These are phyloP conservation scores for Smittia sp. DNA, from an alignment of 2,888 invertebrate genomes.

Conservation along the genomic window DNA sequence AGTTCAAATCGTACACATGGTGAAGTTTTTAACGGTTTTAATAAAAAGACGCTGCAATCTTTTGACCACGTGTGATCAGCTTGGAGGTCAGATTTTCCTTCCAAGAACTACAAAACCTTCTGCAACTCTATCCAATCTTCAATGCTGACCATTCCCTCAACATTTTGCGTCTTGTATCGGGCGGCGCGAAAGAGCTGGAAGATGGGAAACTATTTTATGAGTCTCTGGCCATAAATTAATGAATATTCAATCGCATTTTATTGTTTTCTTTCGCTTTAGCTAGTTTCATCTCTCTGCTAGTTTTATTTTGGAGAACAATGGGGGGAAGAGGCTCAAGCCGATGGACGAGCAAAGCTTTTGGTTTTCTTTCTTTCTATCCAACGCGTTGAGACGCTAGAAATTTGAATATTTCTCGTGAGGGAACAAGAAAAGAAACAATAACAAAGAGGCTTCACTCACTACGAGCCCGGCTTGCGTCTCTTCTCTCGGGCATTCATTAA, in stretches of 20 bases:
- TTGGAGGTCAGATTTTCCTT: no score
- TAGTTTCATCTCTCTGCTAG: conserved; percentile 9
- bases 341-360: not conserved
- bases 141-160: no score
- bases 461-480: not conserved
- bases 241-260: conserved; percentile 39
- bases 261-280: conserved; percentile 27
- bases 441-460: conserved; percentile 26
- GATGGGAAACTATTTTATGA: conserved; percentile 38
- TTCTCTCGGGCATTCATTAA: conserved; percentile 3
- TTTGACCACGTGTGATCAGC: no score
- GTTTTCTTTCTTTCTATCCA: not conserved
- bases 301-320: conserved; percentile 26
- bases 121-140: no score
- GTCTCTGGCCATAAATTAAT: conserved; percentile 26
- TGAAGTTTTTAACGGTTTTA: no score
- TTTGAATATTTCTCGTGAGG: not conserved
- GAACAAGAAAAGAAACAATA: conserved; percentile 38
- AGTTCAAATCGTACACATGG: no score
- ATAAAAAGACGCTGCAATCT: no score
- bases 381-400: not conserved
- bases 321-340: not conserved
- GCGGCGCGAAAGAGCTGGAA: not conserved
- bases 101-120: no score
- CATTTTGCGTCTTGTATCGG: no score